Evolutionary conservation across 2,888 invertebrate genomes (phyloP), one percentile per base, ranked within the genome.

Genomic region (Cecidostiba fungosa): DNA sequence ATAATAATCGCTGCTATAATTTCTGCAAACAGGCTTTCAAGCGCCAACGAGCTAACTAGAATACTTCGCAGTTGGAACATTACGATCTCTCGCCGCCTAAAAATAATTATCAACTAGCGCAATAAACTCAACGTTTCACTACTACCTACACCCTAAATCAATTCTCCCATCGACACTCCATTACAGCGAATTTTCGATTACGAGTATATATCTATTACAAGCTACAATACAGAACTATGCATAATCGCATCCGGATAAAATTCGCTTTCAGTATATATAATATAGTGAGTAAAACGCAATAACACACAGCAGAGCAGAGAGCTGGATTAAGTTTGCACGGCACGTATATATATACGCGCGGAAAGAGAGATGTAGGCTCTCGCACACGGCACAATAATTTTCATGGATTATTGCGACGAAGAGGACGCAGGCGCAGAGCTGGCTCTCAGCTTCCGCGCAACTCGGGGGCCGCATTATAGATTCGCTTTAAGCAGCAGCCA

Each of bases 401-500:
- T 26, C 77, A 54, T 47, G 85, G 72, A 81, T 85, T 85, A 85
- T 73, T 85, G 39, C 66, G 79, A 85, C 87, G 86, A 79, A 82
- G 50, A 72, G 26, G 36, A 43, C 19, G 62, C 43, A 23, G 62
- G 23, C 26, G 16, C 74, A 10, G 26, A n/a, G 36, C 19, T 12
- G 19, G n/a, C 43, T 62, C 10, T n/a, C 66, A 69, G 74, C 79
- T 79, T 84, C 78, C 79, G 66, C 47, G 69, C 70, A 54, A 29
- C 14, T 16, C 69, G 36, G 23, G 8, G 29, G 47, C 74, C 69
- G 84, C 87, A 81, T 87, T 87, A 84, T 90, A 89, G 91, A 91
- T 91, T 90, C 90, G 90, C 78, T 89, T 91, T 89, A 89, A 90
- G 87, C 78, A 85, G 85, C 84, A 84, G 16, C n/a, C 32, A 26